Conservation (phyloP, 2,797 vertebrate species). For the Phrynocephalus vlangalii region DNA sequence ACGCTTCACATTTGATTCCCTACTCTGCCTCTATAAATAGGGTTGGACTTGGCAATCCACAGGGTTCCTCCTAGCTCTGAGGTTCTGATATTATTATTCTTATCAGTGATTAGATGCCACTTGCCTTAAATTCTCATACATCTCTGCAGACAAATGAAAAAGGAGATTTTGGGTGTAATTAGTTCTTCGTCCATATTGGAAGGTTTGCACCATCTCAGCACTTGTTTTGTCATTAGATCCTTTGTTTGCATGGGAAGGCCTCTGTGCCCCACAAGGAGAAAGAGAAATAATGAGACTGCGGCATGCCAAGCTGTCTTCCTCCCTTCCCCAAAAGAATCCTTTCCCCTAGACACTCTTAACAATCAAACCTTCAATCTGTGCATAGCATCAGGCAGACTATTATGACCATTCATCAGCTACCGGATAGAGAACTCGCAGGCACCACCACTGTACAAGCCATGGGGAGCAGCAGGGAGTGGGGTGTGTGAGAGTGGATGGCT, state of each 20-base stretch:
- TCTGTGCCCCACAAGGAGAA: constrained; percentile 13
- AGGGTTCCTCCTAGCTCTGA: no score
- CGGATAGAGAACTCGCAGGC: background rate
- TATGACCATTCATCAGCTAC: background rate
- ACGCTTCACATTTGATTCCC: no score
- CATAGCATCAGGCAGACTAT: background rate
- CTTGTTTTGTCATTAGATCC: background rate
- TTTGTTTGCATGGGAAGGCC: background rate
- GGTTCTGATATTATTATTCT: no score
- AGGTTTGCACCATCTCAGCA: background rate
- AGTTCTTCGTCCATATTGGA: background rate
- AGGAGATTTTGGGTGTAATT: background rate
- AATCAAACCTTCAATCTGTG: constrained; percentile 11
- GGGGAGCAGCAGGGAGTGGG: background rate
- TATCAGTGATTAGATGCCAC: no score
- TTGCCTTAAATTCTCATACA: background rate
- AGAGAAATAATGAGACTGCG: constrained; percentile 5
- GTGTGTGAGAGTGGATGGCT: background rate
- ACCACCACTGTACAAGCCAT: background rate
- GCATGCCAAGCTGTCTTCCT: background rate
- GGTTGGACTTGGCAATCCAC: no score
- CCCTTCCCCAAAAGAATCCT: background rate
- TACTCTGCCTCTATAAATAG: no score
- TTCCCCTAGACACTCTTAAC: background rate
- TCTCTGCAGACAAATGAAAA: no score